These are phyloP conservation scores for Sphaeridia pumilis DNA, from an alignment of 2,888 invertebrate genomes.

Conservation along the genomic window DNA sequence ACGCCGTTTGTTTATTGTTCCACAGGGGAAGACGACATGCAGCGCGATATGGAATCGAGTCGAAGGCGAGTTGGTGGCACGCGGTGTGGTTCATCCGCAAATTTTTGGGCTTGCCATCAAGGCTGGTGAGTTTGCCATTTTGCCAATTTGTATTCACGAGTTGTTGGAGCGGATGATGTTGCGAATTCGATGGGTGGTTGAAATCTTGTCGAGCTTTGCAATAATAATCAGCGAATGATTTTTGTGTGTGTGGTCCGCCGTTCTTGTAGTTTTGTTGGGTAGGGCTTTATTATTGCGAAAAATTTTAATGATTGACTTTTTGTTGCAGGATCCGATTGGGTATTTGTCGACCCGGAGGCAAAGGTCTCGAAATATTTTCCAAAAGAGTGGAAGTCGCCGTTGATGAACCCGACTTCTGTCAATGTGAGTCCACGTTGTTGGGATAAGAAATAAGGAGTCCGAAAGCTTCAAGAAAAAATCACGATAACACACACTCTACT, in stretches of 20 bases:
- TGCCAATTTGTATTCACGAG: conserved; percentile 2
- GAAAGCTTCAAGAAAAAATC: too few relatives aligned
- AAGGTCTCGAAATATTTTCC: conserved; percentile 94
- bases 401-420: conserved; percentile 17
- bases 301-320: conserved; percentile 36
- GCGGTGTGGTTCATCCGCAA: conserved; percentile 36
- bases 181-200: too few relatives aligned
- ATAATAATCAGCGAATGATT: too few relatives aligned
- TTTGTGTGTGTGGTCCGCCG: too few relatives aligned
- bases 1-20: conserved; percentile 6
- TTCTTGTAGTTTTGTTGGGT: too few relatives aligned
- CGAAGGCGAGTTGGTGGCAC: conserved; percentile 36
- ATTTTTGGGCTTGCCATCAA: conserved; percentile 36
- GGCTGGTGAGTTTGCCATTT: conserved; percentile 28
- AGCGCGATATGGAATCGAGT: conserved; percentile 36
- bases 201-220: background rate
- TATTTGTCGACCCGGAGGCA: conserved; percentile 87
- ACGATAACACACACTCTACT: too few relatives aligned
- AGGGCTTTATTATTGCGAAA: too few relatives aligned
- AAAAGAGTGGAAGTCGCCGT: conserved; percentile 86
- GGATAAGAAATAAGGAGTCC: too few relatives aligned
- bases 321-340: conserved; percentile 83
- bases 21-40: conserved; percentile 36
- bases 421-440: conserved; percentile 15
- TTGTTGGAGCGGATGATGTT: too few relatives aligned